These are phyloP conservation scores for Sebastes baramenuke DNA, from an alignment of 2,797 vertebrate species.

Conservation along the genomic window DNA sequence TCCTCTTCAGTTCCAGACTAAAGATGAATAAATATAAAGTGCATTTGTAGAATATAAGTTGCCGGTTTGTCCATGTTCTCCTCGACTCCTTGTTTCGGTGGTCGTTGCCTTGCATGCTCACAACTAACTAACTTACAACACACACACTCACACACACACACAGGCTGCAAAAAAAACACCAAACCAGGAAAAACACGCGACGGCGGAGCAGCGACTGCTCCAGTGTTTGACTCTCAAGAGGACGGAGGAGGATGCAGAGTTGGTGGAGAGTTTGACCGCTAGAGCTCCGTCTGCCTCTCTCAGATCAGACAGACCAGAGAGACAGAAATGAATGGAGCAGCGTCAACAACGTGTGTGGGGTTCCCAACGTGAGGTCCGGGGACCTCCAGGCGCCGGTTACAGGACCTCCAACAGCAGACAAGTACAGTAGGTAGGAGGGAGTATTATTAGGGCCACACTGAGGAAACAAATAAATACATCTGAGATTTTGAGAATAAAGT, in stretches of 20 bases:
- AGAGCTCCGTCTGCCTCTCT: conserved; percentile 64
- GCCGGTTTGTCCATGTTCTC: conserved; percentile 69
- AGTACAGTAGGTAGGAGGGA: no score
- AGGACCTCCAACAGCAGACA: neutral
- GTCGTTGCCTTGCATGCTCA: conserved; percentile 77
- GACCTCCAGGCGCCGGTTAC: conserved; percentile 20
- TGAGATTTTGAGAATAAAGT: no score
- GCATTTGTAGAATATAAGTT: conserved; percentile 75
- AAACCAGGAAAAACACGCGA: neutral
- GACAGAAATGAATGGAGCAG: conserved; percentile 74
- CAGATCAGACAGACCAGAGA: conserved; percentile 22
- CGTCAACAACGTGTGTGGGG: conserved; percentile 67
- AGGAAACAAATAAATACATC: no score
- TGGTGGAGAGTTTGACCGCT: conserved; percentile 48
- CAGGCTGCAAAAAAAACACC: neutral
- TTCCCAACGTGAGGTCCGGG: conserved; percentile 55
- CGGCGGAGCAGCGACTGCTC: conserved; percentile 31
- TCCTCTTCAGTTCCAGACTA: conserved; percentile 76
- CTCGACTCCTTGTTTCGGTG: conserved; percentile 57
- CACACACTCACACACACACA: neutral
- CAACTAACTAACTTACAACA: conserved; percentile 30
- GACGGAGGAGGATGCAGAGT: conserved; percentile 43
- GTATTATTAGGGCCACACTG: no score
- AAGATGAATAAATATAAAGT: conserved; percentile 87
- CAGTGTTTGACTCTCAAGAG: conserved; percentile 18